Evolutionary conservation across 2,797 vertebrate genomes (phyloP), one percentile per base, ranked within the genome.

Genomic region (Typhlichthys subterraneus): DNA sequence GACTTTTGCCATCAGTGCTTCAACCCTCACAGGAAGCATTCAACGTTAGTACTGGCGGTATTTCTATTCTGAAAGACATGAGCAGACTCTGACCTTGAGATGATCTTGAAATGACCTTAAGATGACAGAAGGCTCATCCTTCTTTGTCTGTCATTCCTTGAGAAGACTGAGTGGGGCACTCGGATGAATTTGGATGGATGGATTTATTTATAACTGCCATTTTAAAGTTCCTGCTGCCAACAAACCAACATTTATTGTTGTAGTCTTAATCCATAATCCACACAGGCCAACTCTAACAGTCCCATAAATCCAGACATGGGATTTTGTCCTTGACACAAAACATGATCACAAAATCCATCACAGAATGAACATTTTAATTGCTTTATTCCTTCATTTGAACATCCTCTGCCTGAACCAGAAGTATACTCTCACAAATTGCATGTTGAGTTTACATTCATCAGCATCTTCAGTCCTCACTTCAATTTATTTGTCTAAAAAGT

Each of bases 201-300:
- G 57, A 48, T 23, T 48, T 59, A 29, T 48, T n/a, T 42, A 9
- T 42, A 42, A 49, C 33, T 57, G 55, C 12, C 15, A 57, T 19
- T 47, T 46, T 3, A 58, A 46, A 23, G 12, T 13, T 8, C 15
- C 53, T 33, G 53, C 57, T 23, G 57, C 45, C 56, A 58, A 46
- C 42, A 73, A 49, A 68, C 60, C 50, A 53, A 47, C 64, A 48
- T 55, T 48, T 52, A 38, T 47, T 13, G 52, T 58, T 53, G 60
- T 29, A 38, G 56, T 45, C 54, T 38, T 78, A 77, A 76, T 81
- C 69, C 53, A 64, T 80, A 70, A 79, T 79, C 73, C 5, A 45
- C 57, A 50, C 54, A 66, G 47, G 68, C 57, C 68, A n/a, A 1
- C 63, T 51, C 47, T 53, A 59, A 47, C 69, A 15, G 46, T 53